Base-by-base conservation (phyloP, 2,797 vertebrate species). In the Acomys russatus region DNA sequence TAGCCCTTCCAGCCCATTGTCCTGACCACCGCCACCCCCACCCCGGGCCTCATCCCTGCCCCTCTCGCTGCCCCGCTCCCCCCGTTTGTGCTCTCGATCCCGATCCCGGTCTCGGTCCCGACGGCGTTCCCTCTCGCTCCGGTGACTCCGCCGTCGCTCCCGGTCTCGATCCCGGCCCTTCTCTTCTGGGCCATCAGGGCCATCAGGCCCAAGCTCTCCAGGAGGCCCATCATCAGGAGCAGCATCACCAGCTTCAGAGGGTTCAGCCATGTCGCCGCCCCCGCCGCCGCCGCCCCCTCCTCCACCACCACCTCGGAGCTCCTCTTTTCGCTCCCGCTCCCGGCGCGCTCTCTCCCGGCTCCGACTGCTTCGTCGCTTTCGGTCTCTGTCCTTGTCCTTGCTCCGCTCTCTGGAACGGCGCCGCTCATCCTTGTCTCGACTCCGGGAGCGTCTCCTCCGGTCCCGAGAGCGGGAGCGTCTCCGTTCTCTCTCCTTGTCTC, bases 401-500 rank as follows among this genome's bases (percentile, higher is more conserved):
- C 98, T 98, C 7, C 99, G 98, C 38, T 99, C 99, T 0, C 99
- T 97, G 33, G 99, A 98, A 22, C 99, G 94, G 1, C 99, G 97
- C 0, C 99, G 98, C 2, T 99, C 99, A 0, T 99, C 99, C 95
- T 99, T 99, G 76, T 99, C 99, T 1, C 99, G 96, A 9, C 99
- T 99, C 0, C 99, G 96, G 0, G 98, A 98, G 4, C 99, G 99
- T 6, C 99, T 98, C 64, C 99, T 99, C 91, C 99, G 99, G 76
- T 99, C 99, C 87, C 98, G 98, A 59, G 98, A 98, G 96, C 98
- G 98, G 95, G 97, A 98, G 28, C 99, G 97, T 14, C 99, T 98
- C 0, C 99, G 98, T 59, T 99, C 99, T 38, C 33, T 99, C 54
- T 98, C 98, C 91, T 98, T 99, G 6, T 99, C 99, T 14, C 98